Evolutionary conservation across 30 jellyfish, hydroid and myxozoan species (phyloP).

Genomic region (Turritopsis rubra): DNA sequence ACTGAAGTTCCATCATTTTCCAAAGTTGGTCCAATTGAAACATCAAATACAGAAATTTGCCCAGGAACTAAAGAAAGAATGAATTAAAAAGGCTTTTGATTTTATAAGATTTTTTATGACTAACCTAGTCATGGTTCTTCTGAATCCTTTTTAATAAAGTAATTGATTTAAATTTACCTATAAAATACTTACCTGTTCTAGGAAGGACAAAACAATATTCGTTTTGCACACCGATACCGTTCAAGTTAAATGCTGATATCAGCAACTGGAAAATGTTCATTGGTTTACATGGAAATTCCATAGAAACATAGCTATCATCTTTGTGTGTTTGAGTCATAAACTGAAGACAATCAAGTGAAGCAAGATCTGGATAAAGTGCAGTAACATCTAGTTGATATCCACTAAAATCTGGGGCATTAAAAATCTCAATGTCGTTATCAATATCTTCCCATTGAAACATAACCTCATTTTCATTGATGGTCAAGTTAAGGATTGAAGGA

Average conservation of each 20-base stretch:
- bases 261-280: background rate
- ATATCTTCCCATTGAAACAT: background rate
- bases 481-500: background rate
- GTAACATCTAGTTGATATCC: background rate
- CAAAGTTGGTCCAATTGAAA: background rate
- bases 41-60: background rate
- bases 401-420: background rate
- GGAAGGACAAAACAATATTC: slow-evolving; percentile 2
- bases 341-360: background rate
- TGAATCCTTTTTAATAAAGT: too few relatives aligned
- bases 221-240: background rate
- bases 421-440: background rate
- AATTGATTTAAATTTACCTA: too few relatives aligned
- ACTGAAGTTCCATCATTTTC: background rate
- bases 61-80: background rate
- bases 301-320: background rate
- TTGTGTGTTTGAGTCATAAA: background rate
- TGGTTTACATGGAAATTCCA: background rate
- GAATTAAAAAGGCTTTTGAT: background rate
- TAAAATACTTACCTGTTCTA: background rate
- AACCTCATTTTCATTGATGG: background rate
- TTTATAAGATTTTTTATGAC: background rate
- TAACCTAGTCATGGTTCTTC: too few relatives aligned
- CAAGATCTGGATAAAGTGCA: background rate
- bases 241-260: background rate